Evolutionary conservation across 1,140 invertebrate species (phyloP), one percentile per base, ranked within the genome.

Genomic region (Stegodyphus dumicola): DNA sequence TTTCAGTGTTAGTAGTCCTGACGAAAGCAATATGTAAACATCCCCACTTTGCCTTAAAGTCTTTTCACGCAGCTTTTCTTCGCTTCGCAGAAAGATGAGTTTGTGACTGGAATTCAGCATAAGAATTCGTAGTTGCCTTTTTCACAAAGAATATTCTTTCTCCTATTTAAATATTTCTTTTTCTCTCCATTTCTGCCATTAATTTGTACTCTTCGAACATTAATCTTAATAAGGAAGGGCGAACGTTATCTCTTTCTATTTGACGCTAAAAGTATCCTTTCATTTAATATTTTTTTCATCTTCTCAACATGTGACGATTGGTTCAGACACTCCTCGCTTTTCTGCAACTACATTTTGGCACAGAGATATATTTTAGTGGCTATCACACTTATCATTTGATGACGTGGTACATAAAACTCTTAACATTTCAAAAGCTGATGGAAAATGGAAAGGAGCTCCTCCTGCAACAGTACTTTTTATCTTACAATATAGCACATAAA

Each of bases 171-270:
- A 81, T 81, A 73, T 81, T 80, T 81, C 78, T 81, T 81, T 70
- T 70, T 56, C 52, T n/a, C 17, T 70, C 52, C 66, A 54, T 79
- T 70, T 79, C 77, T 48, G 51, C 77, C 66, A 79, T 79, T 81
- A 81, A 81, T 81, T 81, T 81, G 52, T 54, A 48, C 66, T 56
- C 56, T 54, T 33, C 15, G 33, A 52, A 73, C 78, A 81, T 81
- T 81, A 81, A 81, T 81, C 78, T 81, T 81, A 81, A 81, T 81
- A 81, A 81, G 54, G 69, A 51, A 69, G 69, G 73, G 56, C 51
- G 33, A 53, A 13, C 2, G 78, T 73, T 81, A 81, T 81, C 78
- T 73, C 78, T 70, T 73, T 81, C 78, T 73, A 81, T 81, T 81
- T 81, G 69, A 81, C 60, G 71, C 73, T 81, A 64, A 81, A 81